Conservation (phyloP, 2,113 vertebrate genomes). For the Campylorhamphus procurvoides region DNA sequence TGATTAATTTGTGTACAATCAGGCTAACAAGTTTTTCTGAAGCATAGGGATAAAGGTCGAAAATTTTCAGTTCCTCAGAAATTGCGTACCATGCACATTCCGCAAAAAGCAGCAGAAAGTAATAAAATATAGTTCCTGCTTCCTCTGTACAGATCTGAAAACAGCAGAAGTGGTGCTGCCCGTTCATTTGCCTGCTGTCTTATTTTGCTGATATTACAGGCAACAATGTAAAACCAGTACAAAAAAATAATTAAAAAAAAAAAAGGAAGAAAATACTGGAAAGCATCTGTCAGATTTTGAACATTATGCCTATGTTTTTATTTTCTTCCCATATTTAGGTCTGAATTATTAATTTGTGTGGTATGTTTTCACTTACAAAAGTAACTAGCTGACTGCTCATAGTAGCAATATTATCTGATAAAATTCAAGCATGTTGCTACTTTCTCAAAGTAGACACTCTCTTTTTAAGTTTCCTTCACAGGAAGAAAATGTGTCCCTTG, state of each 20-base stretch:
- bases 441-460: not conserved
- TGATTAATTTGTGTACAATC: not conserved
- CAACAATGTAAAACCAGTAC: not conserved
- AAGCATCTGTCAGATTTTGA: not conserved
- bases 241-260: not conserved
- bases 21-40: not conserved
- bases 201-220: not conserved
- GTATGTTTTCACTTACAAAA: slow-evolving; percentile 8
- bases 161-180: not conserved
- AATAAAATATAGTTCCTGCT: not conserved
- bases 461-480: not conserved
- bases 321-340: not conserved
- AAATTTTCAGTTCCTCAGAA: not conserved
- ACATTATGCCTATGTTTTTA: not conserved
- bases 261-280: not conserved
- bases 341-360: slow-evolving; percentile 10
- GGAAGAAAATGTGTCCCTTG: not conserved
- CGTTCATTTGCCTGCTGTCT: not conserved
- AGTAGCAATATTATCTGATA: not conserved
- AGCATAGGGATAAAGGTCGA: not conserved
- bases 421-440: not conserved
- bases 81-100: not conserved
- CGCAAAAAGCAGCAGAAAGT: not conserved
- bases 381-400: not conserved
- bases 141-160: not conserved